Evolutionary conservation across 2,797 vertebrate genomes (phyloP).

Genomic region (Hapalemur alaotrensis): DNA sequence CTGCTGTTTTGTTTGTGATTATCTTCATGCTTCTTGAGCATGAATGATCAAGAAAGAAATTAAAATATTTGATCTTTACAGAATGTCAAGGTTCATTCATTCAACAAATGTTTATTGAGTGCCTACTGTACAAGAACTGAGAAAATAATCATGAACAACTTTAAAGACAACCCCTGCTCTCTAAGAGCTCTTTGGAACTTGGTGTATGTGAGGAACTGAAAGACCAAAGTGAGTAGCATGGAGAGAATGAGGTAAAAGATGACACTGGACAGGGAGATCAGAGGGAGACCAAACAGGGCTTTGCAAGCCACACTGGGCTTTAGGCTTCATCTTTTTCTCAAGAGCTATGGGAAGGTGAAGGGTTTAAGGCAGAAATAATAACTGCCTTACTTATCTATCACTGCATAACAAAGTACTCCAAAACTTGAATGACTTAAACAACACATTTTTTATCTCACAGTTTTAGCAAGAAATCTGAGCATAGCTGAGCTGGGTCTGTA

Average conservation of each 20-base stretch:
- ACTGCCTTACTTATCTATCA: background rate
- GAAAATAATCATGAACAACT: background rate
- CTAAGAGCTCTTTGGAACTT: background rate
- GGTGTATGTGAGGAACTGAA: background rate
- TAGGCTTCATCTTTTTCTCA: background rate
- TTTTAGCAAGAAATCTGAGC: background rate
- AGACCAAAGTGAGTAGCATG: background rate
- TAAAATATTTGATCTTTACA: constrained; percentile 18
- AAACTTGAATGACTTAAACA: background rate
- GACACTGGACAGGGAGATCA: background rate
- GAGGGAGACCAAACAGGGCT: background rate
- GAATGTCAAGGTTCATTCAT: constrained; percentile 10
- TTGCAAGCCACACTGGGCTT: background rate
- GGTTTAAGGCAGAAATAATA: background rate
- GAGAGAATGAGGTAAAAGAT: background rate
- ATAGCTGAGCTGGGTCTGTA: background rate
- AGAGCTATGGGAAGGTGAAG: background rate
- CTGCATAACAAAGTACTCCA: background rate
- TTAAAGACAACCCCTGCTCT: background rate
- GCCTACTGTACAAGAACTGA: background rate
- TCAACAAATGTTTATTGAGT: constrained; percentile 13
- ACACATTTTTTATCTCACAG: background rate
- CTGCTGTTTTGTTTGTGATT: constrained; percentile 9
- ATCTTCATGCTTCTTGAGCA: background rate
- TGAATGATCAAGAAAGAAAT: constrained; percentile 17